Evolutionary conservation across 2,113 vertebrate genomes (phyloP).

Genomic region (Aegotheles bennettii): DNA sequence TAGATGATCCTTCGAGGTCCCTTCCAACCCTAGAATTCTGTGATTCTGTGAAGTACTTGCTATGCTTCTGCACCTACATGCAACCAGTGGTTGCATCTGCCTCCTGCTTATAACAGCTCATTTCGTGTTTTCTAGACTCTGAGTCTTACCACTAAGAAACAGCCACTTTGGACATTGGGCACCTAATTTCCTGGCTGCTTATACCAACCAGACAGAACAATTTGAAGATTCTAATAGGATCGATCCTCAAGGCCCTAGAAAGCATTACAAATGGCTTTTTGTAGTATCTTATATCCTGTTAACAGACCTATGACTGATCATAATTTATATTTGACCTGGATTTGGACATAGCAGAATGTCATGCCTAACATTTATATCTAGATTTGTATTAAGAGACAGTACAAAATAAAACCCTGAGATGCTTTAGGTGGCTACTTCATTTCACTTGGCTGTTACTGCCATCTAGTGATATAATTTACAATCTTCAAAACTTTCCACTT

Average conservation of each 20-base stretch:
- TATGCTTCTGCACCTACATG: background rate
- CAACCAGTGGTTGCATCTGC: background rate
- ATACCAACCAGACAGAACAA: background rate
- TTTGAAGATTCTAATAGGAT: background rate
- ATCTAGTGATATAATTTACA: slow-evolving; percentile 31
- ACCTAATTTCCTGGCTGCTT: background rate
- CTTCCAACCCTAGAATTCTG: no score
- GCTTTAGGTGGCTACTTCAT: background rate
- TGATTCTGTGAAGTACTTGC: background rate
- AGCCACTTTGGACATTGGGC: background rate
- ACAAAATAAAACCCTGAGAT: background rate
- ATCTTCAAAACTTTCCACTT: background rate
- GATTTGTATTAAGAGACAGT: background rate
- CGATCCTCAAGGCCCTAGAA: background rate
- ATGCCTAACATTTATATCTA: background rate
- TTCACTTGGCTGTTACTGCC: slow-evolving; percentile 51
- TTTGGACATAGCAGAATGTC: background rate
- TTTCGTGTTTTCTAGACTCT: background rate
- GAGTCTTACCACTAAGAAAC: background rate
- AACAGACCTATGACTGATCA: background rate
- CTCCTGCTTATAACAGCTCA: background rate
- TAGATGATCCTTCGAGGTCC: no score
- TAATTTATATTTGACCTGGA: background rate
- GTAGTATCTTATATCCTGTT: background rate
- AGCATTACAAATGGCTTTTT: background rate